Evolutionary conservation across 1,140 invertebrate genomes (phyloP), one percentile per base, ranked within the genome.

Genomic region (Rhynchophorus ferrugineus): DNA sequence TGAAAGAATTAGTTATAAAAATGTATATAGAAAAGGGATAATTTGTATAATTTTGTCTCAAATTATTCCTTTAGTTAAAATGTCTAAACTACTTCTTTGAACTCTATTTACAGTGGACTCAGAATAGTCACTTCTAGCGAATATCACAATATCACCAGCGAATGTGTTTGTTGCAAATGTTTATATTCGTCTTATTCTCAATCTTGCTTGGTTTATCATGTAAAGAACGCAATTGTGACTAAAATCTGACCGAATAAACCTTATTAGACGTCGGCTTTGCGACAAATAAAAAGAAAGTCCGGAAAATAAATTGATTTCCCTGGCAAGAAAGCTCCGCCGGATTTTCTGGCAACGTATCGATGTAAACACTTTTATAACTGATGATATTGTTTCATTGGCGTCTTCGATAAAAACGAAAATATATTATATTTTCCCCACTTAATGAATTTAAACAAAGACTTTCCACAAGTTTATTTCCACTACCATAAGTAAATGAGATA

Each of bases 321-420:
- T 14, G 38, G 18, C 38, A 18, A 5, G 38, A 41, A 41, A 14
- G n/a, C 38, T 18, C 38, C 18, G 14, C 16, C n/a, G 18, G 2
- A 41, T 41, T 39, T 41, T 41, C 18, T 41, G 38, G 38, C 38
- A 41, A 41, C 14, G 38, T 8, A 41, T 41, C 38, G 20, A 41
- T 41, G 38, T 41, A 41, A 41, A 41, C 38, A 41, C 38, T 41
- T 41, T 41, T 41, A 41, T 41, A 17, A 41, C 16, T 41, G 18
- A 41, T 41, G 38, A 20, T 41, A 17, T 41, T 17, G n/a, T 41
- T 41, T 41, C 17, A 37, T 37, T 37, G 13, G 14, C 17, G 1
- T 13, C 3, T 16, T 37, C 17, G 3, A 6, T 37, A 16, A 6
- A 6, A 11, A 6, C 11, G 5, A 33, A 33, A 33, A 33, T 33